Evolutionary conservation across 2,888 invertebrate species (phyloP).

Genomic region (Latrodectus elegans): DNA sequence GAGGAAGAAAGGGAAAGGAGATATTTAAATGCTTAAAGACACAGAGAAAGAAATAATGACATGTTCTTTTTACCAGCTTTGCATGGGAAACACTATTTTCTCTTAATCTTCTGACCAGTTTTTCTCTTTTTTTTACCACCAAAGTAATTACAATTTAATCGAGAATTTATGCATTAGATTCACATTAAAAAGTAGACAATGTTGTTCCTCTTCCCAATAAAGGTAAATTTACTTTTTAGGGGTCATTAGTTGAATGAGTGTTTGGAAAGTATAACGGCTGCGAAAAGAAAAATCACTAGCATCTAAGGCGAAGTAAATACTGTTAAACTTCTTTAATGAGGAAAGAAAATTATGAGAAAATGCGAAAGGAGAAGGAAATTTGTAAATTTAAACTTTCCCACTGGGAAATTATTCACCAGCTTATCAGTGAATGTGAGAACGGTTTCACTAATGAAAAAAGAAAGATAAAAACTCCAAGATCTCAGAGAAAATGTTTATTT

Average conservation of each 20-base stretch:
- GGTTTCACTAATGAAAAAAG: not conserved
- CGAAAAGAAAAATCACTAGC: not conserved
- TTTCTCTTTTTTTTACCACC: not conserved
- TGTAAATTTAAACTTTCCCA: not conserved
- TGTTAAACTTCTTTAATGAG: constrained; percentile 1
- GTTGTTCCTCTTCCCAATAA: not conserved
- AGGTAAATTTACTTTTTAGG: constrained; percentile 5
- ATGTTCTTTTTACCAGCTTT: not conserved
- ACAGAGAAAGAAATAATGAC: not conserved
- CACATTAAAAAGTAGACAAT: constrained; percentile 5
- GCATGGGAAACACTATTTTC: not conserved
- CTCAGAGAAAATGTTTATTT: no score
- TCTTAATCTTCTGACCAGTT: constrained; percentile 2
- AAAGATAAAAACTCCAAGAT: no score
- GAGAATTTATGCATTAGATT: constrained; percentile 3
- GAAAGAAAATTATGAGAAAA: constrained; percentile 2
- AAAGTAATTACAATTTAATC: constrained; percentile 2
- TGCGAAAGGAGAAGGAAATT: not conserved
- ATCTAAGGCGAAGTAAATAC: not conserved
- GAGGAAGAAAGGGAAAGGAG: no score
- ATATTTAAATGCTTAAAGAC: no score
- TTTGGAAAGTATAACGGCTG: not conserved
- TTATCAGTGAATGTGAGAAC: not conserved
- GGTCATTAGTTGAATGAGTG: constrained; percentile 4
- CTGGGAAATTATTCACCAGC: not conserved